Conservation (phyloP, 2,888 invertebrate species). For the Archips xylosteana region DNA sequence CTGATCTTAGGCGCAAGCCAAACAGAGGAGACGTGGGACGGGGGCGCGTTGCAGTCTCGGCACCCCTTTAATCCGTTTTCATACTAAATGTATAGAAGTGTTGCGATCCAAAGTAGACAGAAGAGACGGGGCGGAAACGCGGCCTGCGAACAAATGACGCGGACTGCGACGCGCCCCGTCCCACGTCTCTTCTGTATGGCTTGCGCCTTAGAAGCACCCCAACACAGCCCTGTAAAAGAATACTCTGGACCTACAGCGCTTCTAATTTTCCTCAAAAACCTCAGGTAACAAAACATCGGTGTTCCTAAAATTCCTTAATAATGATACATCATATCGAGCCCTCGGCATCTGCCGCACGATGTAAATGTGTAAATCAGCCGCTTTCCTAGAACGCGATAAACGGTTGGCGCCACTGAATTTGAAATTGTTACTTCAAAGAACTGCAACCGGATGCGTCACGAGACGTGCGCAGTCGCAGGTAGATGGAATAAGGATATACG, state of each 20-base stretch:
- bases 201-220: too few species aligned
- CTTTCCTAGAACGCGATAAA: conserved; percentile 45
- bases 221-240: too few species aligned
- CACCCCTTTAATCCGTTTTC: too few species aligned
- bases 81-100: too few species aligned
- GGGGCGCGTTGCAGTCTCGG: too few species aligned
- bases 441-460: conserved; percentile 53
- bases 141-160: too few species aligned
- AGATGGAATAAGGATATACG: background rate
- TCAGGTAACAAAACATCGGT: background rate
- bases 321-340: conserved; percentile 31
- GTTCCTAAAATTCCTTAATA: conserved; percentile 28
- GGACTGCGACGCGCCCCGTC: too few species aligned
- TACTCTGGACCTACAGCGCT: background rate
- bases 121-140: too few species aligned
- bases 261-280: background rate
- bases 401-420: conserved; percentile 52
- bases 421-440: conserved; percentile 60
- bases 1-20: too few species aligned
- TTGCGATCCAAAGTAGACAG: too few species aligned
- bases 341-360: conserved; percentile 37
- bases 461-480: conserved; percentile 21
- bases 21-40: too few species aligned
- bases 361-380: conserved; percentile 36
- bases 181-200: too few species aligned